Evolutionary conservation across 2,797 vertebrate species (phyloP).

Genomic region (Microctenopoma stevenorrisi): DNA sequence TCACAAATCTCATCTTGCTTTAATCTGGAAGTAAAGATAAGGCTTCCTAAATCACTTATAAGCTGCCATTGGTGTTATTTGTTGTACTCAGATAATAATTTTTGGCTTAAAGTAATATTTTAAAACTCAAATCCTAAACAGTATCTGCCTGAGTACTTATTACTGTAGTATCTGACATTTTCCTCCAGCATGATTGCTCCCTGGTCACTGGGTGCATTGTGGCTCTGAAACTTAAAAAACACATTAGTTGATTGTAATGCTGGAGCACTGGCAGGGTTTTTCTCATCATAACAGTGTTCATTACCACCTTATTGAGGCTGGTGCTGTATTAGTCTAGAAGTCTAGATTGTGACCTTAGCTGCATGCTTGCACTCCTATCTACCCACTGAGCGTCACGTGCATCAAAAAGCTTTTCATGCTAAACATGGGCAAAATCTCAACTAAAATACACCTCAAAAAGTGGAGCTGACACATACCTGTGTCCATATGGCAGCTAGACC

Average conservation of each 20-base stretch:
- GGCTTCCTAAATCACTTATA: not conserved
- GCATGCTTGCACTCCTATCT: too few species aligned
- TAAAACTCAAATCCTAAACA: slow-evolving; percentile 8
- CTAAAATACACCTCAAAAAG: too few species aligned
- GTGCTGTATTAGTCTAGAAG: not conserved
- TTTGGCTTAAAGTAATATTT: slow-evolving; percentile 39
- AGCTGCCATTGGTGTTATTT: slow-evolving; percentile 15
- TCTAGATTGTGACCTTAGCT: not conserved
- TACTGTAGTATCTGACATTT: not conserved
- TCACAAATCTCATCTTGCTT: slow-evolving; percentile 13
- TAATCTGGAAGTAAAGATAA: slow-evolving; percentile 30
- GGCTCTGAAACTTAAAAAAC: slow-evolving; percentile 18
- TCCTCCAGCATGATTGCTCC: not conserved
- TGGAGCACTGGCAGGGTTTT: slow-evolving; percentile 1
- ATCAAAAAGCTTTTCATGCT: not conserved
- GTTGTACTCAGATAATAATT: slow-evolving; percentile 2
- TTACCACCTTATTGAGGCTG: not conserved
- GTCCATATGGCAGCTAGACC: too few species aligned
- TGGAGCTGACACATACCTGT: too few species aligned
- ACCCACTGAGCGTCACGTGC: not conserved
- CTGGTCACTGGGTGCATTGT: slow-evolving; percentile 9
- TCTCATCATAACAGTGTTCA: not conserved
- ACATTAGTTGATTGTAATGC: slow-evolving; percentile 5
- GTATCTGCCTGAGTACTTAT: slow-evolving; percentile 4
- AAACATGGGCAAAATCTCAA: too few species aligned